phyloP scores from a whole-genome alignment of 2,888 invertebrate genomes.

The Cantharis rufa region DNA sequence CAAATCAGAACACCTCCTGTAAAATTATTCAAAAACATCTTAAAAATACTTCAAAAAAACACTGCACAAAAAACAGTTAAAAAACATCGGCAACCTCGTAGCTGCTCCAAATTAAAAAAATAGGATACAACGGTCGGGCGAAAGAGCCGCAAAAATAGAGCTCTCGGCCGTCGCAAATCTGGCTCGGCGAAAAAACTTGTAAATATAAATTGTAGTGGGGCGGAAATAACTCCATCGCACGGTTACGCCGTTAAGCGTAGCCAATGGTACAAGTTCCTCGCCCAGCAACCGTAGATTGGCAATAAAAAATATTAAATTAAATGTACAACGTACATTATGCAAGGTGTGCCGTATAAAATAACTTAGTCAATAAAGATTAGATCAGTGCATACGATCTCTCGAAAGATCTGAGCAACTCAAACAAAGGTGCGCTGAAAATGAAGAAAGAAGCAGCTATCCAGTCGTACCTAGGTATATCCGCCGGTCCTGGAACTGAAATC shows the following conservation, averaged over 20 bases:
- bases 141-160: constrained; percentile 48
- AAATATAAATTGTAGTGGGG: constrained; percentile 21
- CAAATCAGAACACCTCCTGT: constrained; percentile 34
- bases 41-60: constrained; percentile 46
- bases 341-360: constrained; percentile 68
- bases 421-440: constrained; percentile 73
- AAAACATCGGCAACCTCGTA: constrained; percentile 35
- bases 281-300: constrained; percentile 29
- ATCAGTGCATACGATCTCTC: constrained; percentile 55
- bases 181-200: constrained; percentile 32
- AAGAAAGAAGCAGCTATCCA: constrained; percentile 64
- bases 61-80: constrained; percentile 41
- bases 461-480: constrained; percentile 34
- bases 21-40: constrained; percentile 48
- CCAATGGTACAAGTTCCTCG: constrained; percentile 29
- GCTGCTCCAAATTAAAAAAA: constrained; percentile 45
- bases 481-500: constrained; percentile 28
- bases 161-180: constrained; percentile 53
- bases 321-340: constrained; percentile 46
- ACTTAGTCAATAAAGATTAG: constrained; percentile 59
- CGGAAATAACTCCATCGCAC: constrained; percentile 17
- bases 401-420: constrained; percentile 65
- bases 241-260: constrained; percentile 26
- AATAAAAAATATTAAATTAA: constrained; percentile 39
- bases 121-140: constrained; percentile 51